Conservation (phyloP, 1,140 invertebrate genomes). For the Macrostomum lignano region DNA sequence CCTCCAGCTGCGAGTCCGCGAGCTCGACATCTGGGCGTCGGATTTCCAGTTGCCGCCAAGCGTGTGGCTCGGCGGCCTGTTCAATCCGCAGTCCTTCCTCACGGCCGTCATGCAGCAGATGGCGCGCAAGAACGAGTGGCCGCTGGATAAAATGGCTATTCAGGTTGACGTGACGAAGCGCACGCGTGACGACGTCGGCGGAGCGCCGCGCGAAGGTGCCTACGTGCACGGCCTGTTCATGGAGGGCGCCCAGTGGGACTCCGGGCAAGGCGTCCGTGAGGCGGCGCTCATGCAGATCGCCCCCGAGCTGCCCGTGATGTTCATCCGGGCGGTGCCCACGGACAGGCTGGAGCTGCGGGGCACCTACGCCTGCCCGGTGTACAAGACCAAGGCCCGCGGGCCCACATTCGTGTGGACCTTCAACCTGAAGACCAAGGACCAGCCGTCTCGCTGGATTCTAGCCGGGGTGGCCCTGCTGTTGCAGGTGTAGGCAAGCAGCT, state of each 20-base stretch:
- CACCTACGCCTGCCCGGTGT: slow-evolving; percentile 74
- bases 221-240: slow-evolving; percentile 70
- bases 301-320: slow-evolving; percentile 71
- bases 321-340: slow-evolving; percentile 58
- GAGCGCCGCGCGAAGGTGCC: slow-evolving; percentile 56
- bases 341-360: slow-evolving; percentile 61
- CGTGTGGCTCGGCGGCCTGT: slow-evolving; percentile 81
- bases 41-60: no score
- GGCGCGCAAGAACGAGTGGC: slow-evolving; percentile 60
- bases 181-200: slow-evolving; percentile 56
- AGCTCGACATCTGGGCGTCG: slow-evolving; percentile 79
- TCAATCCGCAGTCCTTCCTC: slow-evolving; percentile 74
- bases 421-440: slow-evolving; percentile 70
- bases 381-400: slow-evolving; percentile 58
- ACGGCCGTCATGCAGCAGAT: slow-evolving; percentile 93
- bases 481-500: slow-evolving; percentile 37
- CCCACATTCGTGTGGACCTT: slow-evolving; percentile 86
- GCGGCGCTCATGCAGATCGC: slow-evolving; percentile 63
- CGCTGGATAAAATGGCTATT: slow-evolving; percentile 77
- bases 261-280: slow-evolving; percentile 53
- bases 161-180: slow-evolving; percentile 90
- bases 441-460: slow-evolving; percentile 64
- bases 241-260: slow-evolving; percentile 76
- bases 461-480: slow-evolving; percentile 62
- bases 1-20: slow-evolving; percentile 49